Conservation (phyloP, 2,797 vertebrate species). For the Acipenser ruthenus region DNA sequence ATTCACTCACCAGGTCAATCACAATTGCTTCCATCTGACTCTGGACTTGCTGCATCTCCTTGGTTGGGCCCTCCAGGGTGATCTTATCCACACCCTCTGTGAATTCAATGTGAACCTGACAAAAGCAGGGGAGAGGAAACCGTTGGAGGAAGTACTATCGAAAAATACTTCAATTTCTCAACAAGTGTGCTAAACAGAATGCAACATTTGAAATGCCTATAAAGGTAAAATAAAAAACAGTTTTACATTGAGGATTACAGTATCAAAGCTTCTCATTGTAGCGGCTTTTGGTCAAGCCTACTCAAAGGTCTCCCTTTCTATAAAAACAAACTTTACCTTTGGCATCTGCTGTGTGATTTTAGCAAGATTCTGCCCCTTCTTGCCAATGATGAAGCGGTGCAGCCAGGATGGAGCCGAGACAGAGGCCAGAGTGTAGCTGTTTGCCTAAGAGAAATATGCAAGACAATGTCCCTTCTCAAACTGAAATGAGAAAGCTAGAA, state of each 20-base stretch:
- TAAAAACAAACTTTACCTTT: constrained; percentile 61
- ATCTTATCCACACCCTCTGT: constrained; percentile 97
- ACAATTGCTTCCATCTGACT: constrained; percentile 90
- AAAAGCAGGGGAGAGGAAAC: neutral
- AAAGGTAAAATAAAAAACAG: neutral
- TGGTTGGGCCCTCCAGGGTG: constrained; percentile 91
- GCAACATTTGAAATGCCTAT: neutral
- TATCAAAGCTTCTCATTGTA: too few relatives aligned
- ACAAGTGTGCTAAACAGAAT: too few relatives aligned
- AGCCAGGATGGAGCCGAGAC: constrained; percentile 97
- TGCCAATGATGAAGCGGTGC: constrained; percentile 98
- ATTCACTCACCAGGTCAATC: constrained; percentile 75
- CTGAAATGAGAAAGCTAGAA: too few relatives aligned
- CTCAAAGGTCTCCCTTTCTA: too few relatives aligned
- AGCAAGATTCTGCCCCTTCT: constrained; percentile 98
- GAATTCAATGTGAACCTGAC: constrained; percentile 97
- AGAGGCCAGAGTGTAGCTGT: constrained; percentile 91
- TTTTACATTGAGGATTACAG: neutral
- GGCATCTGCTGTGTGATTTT: constrained; percentile 98
- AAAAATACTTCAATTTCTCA: too few relatives aligned
- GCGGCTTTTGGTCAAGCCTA: too few relatives aligned
- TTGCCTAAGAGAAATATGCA: constrained; percentile 62
- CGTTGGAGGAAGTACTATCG: too few relatives aligned
- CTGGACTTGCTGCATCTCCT: constrained; percentile 89
- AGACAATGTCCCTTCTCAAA: too few relatives aligned